phyloP scores from a whole-genome alignment of 2,888 invertebrate genomes.

The Plusia festucae region DNA sequence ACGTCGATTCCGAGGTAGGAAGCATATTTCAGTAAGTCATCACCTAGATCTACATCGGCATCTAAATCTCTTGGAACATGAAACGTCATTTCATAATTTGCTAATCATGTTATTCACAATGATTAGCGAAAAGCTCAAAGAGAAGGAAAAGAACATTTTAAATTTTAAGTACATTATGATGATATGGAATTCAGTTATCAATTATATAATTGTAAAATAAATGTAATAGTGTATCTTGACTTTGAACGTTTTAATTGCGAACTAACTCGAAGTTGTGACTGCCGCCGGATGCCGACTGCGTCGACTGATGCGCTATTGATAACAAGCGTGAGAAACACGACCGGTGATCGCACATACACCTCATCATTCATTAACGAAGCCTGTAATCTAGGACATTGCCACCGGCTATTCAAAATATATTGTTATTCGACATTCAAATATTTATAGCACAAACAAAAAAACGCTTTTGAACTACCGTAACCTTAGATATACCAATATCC shows the following conservation, averaged over 20 bases:
- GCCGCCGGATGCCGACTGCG: conserved; percentile 34
- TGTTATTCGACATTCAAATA: conserved; percentile 21
- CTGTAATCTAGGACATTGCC: conserved; percentile 51
- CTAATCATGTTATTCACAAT: conserved; percentile 4
- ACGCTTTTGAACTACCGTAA: conserved; percentile 48
- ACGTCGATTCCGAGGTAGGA: conserved; percentile 43
- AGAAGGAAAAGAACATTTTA: too few relatives aligned
- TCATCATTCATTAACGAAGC: conserved; percentile 44
- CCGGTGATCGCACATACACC: conserved; percentile 43
- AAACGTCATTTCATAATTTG: neutral
- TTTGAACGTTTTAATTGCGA: conserved; percentile 19
- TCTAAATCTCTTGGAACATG: conserved; percentile 4
- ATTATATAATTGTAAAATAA: too few relatives aligned
- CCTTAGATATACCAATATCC: conserved; percentile 27
- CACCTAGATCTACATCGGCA: neutral
- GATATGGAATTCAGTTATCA: too few relatives aligned
- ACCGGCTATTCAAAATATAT: conserved; percentile 33
- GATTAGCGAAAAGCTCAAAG: conserved; percentile 11
- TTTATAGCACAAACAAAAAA: conserved; percentile 40
- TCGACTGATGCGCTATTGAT: conserved; percentile 47
- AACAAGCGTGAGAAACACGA: conserved; percentile 55
- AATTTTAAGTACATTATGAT: too few relatives aligned
- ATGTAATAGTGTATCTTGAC: too few relatives aligned
- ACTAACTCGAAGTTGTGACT: conserved; percentile 37
- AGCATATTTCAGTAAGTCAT: conserved; percentile 18